Evolutionary conservation across 92 coral and sea anemone species (phyloP).

Genomic region (Siderastrea radians): DNA sequence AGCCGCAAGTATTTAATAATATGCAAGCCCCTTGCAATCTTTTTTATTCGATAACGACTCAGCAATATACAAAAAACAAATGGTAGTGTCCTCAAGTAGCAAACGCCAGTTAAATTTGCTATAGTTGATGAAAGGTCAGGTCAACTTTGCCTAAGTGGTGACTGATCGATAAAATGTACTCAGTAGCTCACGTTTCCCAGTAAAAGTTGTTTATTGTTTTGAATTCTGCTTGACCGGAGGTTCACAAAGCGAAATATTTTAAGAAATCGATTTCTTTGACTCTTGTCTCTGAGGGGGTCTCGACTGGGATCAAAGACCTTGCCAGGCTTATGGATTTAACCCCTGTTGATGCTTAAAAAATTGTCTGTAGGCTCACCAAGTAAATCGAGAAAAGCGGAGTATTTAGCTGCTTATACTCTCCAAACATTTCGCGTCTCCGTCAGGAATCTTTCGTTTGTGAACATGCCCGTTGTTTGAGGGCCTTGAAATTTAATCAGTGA

Average conservation of each 20-base stretch:
- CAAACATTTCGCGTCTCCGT: not conserved
- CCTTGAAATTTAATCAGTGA: slow-evolving; percentile 37
- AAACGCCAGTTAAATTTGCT: not conserved
- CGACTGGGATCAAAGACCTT: slow-evolving; percentile 29
- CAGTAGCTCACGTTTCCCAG: not conserved
- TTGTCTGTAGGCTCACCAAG: not conserved
- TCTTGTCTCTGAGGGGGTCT: slow-evolving; percentile 62
- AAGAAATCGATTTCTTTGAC: slow-evolving; percentile 58
- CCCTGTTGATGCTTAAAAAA: not conserved
- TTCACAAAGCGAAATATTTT: slow-evolving; percentile 39
- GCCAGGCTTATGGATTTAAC: not conserved
- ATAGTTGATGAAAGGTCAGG: not conserved
- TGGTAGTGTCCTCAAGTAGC: not conserved
- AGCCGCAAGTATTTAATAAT: not conserved
- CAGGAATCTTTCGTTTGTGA: not conserved
- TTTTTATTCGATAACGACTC: slow-evolving; percentile 2
- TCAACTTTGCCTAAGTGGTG: not conserved
- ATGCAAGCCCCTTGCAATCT: not conserved
- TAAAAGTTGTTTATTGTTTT: slow-evolving; percentile 13
- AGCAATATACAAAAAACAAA: not conserved
- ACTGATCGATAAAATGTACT: not conserved
- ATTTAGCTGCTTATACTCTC: not conserved
- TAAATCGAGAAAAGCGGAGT: no score
- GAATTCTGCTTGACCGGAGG: slow-evolving; percentile 5
- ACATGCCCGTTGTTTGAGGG: not conserved